A percentile compares a stretch with the other conserved stretches of the same genome.
These are phyloP conservation scores for Notamacropus eugenii DNA, from an alignment of 2,797 vertebrate species.

Conservation along the genomic window DNA sequence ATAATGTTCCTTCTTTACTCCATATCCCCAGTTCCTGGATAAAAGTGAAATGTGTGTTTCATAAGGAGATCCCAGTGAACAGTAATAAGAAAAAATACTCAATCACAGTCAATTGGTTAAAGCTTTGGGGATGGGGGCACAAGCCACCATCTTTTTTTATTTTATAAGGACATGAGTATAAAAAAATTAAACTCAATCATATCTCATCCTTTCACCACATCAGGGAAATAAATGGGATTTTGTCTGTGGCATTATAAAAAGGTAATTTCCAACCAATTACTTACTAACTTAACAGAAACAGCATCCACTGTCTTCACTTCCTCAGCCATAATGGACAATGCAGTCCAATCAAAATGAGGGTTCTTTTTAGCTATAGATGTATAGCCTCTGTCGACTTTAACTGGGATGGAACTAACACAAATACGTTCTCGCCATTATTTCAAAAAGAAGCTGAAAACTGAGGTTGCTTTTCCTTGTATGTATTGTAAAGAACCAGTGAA, in stretches of 20 bases:
- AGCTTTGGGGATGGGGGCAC: slow-evolving; percentile 56
- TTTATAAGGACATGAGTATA: slow-evolving; percentile 49
- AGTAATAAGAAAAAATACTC: slow-evolving; percentile 71
- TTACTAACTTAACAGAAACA: slow-evolving; percentile 44
- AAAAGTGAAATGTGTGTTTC: slow-evolving; percentile 79
- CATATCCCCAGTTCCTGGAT: slow-evolving; percentile 71
- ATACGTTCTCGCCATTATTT: not conserved
- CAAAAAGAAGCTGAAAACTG: not conserved
- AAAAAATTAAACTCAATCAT: slow-evolving; percentile 62
- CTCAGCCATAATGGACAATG: slow-evolving; percentile 31
- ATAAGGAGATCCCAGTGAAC: slow-evolving; percentile 70
- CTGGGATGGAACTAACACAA: slow-evolving; percentile 1
- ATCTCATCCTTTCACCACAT: slow-evolving; percentile 34
- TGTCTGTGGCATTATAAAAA: not conserved
- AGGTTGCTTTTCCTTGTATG: not conserved
- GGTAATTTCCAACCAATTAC: slow-evolving; percentile 52
- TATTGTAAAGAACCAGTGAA: not conserved
- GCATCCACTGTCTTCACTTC: slow-evolving; percentile 18
- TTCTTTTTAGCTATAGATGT: slow-evolving; percentile 26
- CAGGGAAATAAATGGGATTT: slow-evolving; percentile 31
- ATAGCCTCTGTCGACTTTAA: not conserved
- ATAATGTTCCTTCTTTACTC: slow-evolving; percentile 63
- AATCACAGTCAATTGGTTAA: slow-evolving; percentile 75
- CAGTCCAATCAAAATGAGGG: not conserved
- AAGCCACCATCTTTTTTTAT: slow-evolving; percentile 34